Evolutionary conservation across 2,113 vertebrate genomes (phyloP), one percentile per base, ranked within the genome.

Genomic region (Hepsetus odoe): DNA sequence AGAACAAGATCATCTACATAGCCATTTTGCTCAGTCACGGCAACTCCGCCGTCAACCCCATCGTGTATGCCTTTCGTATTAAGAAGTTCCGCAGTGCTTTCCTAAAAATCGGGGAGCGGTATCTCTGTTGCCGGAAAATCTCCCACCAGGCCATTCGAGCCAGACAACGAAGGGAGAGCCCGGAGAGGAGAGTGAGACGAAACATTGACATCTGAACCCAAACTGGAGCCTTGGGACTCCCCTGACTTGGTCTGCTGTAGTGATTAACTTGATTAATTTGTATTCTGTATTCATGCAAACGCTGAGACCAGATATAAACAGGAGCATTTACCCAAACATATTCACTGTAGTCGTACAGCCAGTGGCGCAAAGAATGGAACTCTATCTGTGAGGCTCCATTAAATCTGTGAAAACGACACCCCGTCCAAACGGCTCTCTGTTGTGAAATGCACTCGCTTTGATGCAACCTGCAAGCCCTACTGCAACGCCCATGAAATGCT

Each of bases 11-110:
- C 42, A 92, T 91, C 61, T 96, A 95, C 82, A 87, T 95, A 0
- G 96, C 97, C 86, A 97, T 99, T 91, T 93, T 98, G 86, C 95
- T 99, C 79, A 95, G 94, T 0, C 97, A 99, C 0, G 96, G 94
- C 77, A 98, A 99, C 88, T 99, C 97, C 0, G 95, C 96, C 22
- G 97, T 98, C 94, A 99, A 99, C 87, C 97, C 97, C 83, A 92
- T 99, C 0, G 91, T 99, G 79, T 99, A 99, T 0, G 96, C 97
- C 33, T 98, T 99, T 89, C 95, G 94, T 78, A 98, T 99, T 87
- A 96, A 94, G 87, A 98, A 97, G 89, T 99, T 99, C 84, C 93
- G 92, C 72, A 93, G 90, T 64, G 94, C 96, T 0, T 99, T 98
- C 86, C 88, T 91, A 28, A 95, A 95, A 85, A 99, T 99, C 80